Evolutionary conservation across 35 echinoderm and acorn worm species (phyloP), one percentile per base, ranked within the genome.

Genomic region (Acanthaster planci): DNA sequence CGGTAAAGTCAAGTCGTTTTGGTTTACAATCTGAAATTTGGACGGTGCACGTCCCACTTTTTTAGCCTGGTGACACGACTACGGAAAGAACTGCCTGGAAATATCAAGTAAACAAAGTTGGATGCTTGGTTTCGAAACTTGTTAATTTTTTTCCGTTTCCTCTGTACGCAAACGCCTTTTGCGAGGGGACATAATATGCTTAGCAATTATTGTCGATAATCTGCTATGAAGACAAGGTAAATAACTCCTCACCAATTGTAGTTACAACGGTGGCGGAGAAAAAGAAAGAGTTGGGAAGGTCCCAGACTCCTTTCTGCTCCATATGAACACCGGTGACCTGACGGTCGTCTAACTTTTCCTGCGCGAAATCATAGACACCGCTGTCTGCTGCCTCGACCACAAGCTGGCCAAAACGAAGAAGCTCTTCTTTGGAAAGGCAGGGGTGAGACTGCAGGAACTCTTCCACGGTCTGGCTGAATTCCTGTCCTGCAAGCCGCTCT

Each of bases 221-320:
- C n/a, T n/a, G n/a, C n/a, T n/a, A n/a, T n/a, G n/a, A n/a, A n/a
- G n/a, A n/a, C n/a, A n/a, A n/a, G n/a, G n/a, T n/a, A n/a, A n/a
- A n/a, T 12, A 47, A 47, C 4, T 26, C 12, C 79, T 82, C 10
- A 86, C 84, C 84, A 22, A 86, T 86, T 18, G 84, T 86, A 30
- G 84, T 86, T 9, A 86, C 84, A 18, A 86, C 39, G 2, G 84
- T 76, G 40, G 84, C 72, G 0, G 84, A 60, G 38, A 86, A 86
- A 39, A 86, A 86, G 60, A 86, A 86, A 7, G 84, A 68, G 17
- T 86, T 86, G 19, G 84, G 55, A 21, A 86, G 42, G 40, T 86
- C 84, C 84, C 84, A 86, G 8, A 6, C 51, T 23, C 44, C 30
- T 55, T n/a, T 29, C 30, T 51, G 0, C 38, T 22, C 44, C 21